Evolutionary conservation across 2,797 vertebrate genomes (phyloP).

Genomic region (Margarornis squamiger): DNA sequence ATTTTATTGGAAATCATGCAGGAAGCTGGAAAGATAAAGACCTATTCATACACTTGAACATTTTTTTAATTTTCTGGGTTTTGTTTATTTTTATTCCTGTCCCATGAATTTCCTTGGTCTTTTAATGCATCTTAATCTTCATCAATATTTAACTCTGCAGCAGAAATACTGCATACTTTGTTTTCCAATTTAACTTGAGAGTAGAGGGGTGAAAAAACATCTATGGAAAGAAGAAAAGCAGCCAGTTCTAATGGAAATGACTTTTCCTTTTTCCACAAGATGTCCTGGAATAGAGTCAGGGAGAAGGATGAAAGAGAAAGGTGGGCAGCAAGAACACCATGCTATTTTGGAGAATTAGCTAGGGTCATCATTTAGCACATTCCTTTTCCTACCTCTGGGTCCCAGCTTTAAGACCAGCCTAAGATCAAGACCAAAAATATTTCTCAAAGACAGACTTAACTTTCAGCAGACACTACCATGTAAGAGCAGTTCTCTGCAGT

Average conservation of each 20-base stretch:
- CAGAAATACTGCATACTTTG: slow-evolving; percentile 41
- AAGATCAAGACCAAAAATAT: background rate
- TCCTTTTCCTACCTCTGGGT: background rate
- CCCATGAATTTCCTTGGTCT: slow-evolving; percentile 45
- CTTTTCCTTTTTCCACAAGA: slow-evolving; percentile 43
- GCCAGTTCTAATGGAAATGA: background rate
- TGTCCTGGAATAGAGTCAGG: slow-evolving; percentile 13
- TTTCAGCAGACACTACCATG: background rate
- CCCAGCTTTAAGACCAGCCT: background rate
- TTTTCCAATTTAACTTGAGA: slow-evolving; percentile 40
- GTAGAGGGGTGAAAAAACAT: background rate
- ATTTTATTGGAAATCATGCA: slow-evolving; percentile 42
- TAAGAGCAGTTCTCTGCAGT: background rate
- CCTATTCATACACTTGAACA: slow-evolving; percentile 41
- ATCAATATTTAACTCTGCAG: slow-evolving; percentile 58
- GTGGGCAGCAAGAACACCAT: background rate
- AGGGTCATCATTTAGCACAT: background rate
- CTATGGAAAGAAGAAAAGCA: slow-evolving; percentile 17
- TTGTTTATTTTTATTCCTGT: slow-evolving; percentile 51
- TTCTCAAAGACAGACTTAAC: background rate
- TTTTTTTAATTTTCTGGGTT: slow-evolving; percentile 38
- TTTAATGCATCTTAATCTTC: slow-evolving; percentile 63
- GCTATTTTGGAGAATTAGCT: background rate
- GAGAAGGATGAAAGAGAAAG: slow-evolving; percentile 16
- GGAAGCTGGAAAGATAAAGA: slow-evolving; percentile 39